Base-by-base conservation (phyloP, 2,113 vertebrate genomes). In the Etia nguti region DNA sequence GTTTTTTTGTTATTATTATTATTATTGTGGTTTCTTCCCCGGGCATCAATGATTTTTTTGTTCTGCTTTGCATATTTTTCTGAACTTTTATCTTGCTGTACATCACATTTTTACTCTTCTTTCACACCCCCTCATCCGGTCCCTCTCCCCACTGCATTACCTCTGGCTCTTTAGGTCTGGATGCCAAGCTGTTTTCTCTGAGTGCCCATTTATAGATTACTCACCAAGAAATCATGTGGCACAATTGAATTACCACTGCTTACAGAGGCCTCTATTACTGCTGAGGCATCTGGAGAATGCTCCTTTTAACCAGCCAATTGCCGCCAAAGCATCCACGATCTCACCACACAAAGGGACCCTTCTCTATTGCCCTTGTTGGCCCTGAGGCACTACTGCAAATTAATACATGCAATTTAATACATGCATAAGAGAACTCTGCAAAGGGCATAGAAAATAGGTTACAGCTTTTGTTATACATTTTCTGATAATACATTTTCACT, bases 281-380 rank as follows among this genome's bases (percentile, higher is more conserved):
- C 93, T 52, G 79, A 94, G 92, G 95, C 94, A 96, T 96, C 90
- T 88, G 81, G 92, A 92, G 93, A 95, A 96, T 95, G 94, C 81
- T 82, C 85, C 83, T 95, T 92, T 94, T 92, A 91, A 94, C 81
- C 89, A 84, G 80, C 87, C 85, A 85, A 90, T 89, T 86, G 86
- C 86, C 75, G 83, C 82, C 60, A 43, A 90, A 92, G 29, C 31
- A 36, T 85, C 86, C 84, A n/a, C 38, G 70, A 91, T 89, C 83
- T 43, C 86, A 24, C 81, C 83, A 55, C 81, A 96, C 96, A 96
- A 95, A 95, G 95, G 91, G 84, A 86, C 79, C 91, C 93, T 96
- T 95, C 92, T 95, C 83, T 50, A n/a, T 82, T 73, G 90, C 82
- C 89, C 90, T 92, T 56, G 48, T 82, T 85, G 85, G 85, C 93